Evolutionary conservation across 1,140 invertebrate genomes (phyloP).

Genomic region (Ctenoplectra terminalis): DNA sequence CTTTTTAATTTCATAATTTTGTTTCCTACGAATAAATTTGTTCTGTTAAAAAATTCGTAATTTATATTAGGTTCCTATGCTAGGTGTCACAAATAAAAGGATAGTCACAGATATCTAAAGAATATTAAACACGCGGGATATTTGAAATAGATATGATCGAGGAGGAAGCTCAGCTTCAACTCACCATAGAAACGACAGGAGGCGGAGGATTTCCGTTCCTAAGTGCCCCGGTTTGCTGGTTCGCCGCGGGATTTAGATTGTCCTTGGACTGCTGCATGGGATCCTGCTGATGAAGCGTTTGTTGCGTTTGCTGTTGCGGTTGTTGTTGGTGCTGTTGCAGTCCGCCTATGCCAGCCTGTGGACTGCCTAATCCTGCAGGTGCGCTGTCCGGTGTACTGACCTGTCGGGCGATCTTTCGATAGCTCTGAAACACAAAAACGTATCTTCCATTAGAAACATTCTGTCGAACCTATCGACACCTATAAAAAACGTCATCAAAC

Average conservation of each 20-base stretch:
- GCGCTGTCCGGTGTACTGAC: conserved; percentile 81
- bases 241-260: conserved; percentile 78
- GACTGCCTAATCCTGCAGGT: conserved; percentile 80
- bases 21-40: not conserved
- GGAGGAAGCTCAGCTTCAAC: conserved; percentile 20
- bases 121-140: not conserved
- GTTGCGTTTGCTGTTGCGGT: conserved; percentile 75
- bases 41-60: not conserved
- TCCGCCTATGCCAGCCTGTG: conserved; percentile 79
- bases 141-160: not conserved
- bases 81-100: not conserved
- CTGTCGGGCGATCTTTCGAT: conserved; percentile 81
- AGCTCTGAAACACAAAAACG: conserved; percentile 77
- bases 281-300: conserved; percentile 76
- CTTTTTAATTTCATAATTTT: not conserved
- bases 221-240: conserved; percentile 78
- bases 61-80: not conserved
- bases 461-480: no score
- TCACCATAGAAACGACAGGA: conserved; percentile 82
- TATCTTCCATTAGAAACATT: conserved; percentile 16
- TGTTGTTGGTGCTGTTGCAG: conserved; percentile 77
- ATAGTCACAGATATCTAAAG: not conserved
- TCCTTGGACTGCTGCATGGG: conserved; percentile 83
- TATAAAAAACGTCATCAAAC: no score
- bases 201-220: conserved; percentile 81